These are phyloP conservation scores for Gasterosteus nipponicus DNA, from an alignment of 2,113 vertebrate species.

Conservation along the genomic window DNA sequence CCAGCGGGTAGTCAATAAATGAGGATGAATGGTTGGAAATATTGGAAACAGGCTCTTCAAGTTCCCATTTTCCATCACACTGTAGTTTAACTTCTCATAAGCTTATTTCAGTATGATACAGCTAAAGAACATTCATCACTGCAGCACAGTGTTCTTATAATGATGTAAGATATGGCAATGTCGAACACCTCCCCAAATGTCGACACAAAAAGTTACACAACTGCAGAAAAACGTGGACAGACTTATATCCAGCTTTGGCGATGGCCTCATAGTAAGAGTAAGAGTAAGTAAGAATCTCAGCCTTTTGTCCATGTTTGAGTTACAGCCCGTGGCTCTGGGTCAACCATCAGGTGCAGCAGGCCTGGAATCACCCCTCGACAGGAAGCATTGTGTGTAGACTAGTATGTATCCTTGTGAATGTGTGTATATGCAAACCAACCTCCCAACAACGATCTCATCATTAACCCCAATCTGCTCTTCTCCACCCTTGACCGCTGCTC, in stretches of 20 bases:
- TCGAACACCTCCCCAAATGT: neutral
- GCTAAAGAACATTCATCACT: no score
- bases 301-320: neutral
- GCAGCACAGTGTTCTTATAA: neutral
- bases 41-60: no score
- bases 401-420: neutral
- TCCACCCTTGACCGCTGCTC: slow-evolving; percentile 70
- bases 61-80: neutral
- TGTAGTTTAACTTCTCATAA: neutral
- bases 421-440: slow-evolving; percentile 26
- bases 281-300: neutral
- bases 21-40: no score
- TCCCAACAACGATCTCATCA: slow-evolving; percentile 57
- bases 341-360: neutral
- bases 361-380: neutral
- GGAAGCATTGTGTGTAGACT: neutral
- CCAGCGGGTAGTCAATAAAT: slow-evolving; percentile 23
- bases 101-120: no score
- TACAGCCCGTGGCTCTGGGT: neutral
- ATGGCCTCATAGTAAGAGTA: neutral
- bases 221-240: neutral
- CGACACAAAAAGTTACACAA: neutral
- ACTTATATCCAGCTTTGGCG: neutral
- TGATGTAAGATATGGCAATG: neutral
- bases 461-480: slow-evolving; percentile 74